A percentile compares a stretch with the other conserved stretches of the same genome.
phyloP scores from a whole-genome alignment of 2,797 vertebrate genomes.

The Ptychadena robeensis region DNA sequence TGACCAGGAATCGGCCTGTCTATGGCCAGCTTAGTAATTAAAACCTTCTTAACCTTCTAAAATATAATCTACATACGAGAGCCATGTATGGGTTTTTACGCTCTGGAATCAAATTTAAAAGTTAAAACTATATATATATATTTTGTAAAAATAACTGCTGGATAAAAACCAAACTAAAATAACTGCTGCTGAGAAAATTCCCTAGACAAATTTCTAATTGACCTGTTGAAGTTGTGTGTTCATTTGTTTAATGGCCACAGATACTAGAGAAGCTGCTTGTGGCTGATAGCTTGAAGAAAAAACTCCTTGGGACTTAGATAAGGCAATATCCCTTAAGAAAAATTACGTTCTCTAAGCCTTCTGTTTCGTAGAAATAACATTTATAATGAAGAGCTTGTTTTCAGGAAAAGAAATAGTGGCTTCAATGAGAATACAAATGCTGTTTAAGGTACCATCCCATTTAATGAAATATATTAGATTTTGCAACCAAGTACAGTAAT shows the following conservation, averaged over 20 bases:
- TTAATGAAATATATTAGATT: slow-evolving; percentile 44
- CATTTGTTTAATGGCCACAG: slow-evolving; percentile 54
- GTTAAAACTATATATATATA: background rate
- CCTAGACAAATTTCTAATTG: slow-evolving; percentile 40
- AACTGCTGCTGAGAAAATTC: slow-evolving; percentile 7
- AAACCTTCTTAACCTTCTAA: too few species aligned
- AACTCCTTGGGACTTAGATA: slow-evolving; percentile 58
- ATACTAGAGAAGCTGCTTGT: slow-evolving; percentile 53
- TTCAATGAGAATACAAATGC: slow-evolving; percentile 50
- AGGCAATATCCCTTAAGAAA: slow-evolving; percentile 57
- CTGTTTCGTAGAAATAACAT: slow-evolving; percentile 44
- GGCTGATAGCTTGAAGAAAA: slow-evolving; percentile 47
- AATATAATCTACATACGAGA: too few species aligned
- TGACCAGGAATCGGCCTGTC: too few species aligned
- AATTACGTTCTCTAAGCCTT: slow-evolving; percentile 42
- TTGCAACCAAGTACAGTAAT: slow-evolving; percentile 13
- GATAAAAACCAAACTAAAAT: background rate
- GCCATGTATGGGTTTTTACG: too few species aligned
- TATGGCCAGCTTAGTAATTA: too few species aligned
- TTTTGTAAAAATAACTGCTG: background rate
- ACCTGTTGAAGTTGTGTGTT: slow-evolving; percentile 51
- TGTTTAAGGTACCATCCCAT: slow-evolving; percentile 11
- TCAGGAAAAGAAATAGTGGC: slow-evolving; percentile 29
- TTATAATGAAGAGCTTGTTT: slow-evolving; percentile 53
- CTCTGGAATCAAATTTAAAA: too few species aligned